Evolutionary conservation across 2,888 invertebrate genomes (phyloP), one percentile per base, ranked within the genome.

Genomic region (Callyntrura guangdongensis): DNA sequence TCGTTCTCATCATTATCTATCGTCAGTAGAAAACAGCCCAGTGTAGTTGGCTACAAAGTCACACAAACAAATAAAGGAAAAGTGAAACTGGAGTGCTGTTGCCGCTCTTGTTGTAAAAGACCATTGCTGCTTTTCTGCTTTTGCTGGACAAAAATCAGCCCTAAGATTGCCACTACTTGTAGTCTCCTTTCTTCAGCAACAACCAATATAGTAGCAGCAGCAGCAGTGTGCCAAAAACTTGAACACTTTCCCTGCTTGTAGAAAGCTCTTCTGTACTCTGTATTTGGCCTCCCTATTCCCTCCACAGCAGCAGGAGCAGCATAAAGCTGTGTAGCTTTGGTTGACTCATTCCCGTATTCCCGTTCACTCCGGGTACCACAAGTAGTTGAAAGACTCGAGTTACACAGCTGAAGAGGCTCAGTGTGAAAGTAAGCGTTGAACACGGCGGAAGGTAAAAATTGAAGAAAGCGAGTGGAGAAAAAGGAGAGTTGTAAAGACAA

Each of bases 391-490:
- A 79, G 79, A 83, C 47, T 22, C n/a, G 67, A 4, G 45, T 6
- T 67, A 6, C 61, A 4, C 83, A 22, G 47, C 56, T 53, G 47
- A 22, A 56, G 77, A 79, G 36, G 64, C 77, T 77, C 86, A 86
- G 86, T 86, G 14, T 86, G 59, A n/a, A 61, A 77, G 61, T 47
- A 59, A 77, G 77, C 77, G 77, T 86, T 86, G 86, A 64, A 86
- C 64, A 59, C 47, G 49, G 77, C 45, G 86, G 86, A 77, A 79
- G 77, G 77, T 86, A 17, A 64, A 36, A 79, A 27, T 67, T 45
- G 83, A 12, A 49, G 9, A 77, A 17, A 79, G 25, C 47, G 8
- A 49, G 17, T 6, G 12, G 64, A 67, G n/a, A 36, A 67, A 67
- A n/a, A n/a, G 36, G n/a, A n/a, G n/a, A n/a, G 12, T 9, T 53